Conservation (phyloP, 2,888 invertebrate genomes). For the Noctua pronuba region DNA sequence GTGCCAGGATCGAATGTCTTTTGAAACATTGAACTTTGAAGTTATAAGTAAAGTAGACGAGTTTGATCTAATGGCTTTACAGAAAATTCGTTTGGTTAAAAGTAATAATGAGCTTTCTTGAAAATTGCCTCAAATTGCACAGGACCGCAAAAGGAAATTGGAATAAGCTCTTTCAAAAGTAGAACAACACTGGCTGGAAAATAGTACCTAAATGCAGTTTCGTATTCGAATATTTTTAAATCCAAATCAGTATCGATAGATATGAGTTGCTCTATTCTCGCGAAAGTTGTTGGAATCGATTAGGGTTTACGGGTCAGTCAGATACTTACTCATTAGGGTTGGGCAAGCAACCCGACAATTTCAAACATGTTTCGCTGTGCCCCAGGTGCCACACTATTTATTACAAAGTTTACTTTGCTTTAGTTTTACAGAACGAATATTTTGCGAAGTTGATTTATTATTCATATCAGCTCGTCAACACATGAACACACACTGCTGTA, state of each 20-base stretch:
- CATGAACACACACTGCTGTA: neutral
- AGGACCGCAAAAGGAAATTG: neutral
- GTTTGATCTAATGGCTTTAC: neutral
- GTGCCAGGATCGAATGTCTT: slow-evolving; percentile 7
- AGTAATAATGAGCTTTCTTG: neutral
- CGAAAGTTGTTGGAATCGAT: slow-evolving; percentile 55
- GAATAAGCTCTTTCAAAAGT: neutral
- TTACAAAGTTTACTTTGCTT: slow-evolving; percentile 48
- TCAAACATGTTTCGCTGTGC: slow-evolving; percentile 33
- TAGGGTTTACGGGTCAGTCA: slow-evolving; percentile 56
- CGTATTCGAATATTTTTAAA: slow-evolving; percentile 43
- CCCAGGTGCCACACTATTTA: slow-evolving; percentile 43
- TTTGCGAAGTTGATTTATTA: slow-evolving; percentile 34
- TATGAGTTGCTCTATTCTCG: slow-evolving; percentile 23
- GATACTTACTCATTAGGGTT: slow-evolving; percentile 62
- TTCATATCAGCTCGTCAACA: slow-evolving; percentile 22
- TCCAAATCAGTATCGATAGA: slow-evolving; percentile 21
- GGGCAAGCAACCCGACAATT: slow-evolving; percentile 40
- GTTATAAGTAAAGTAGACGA: neutral
- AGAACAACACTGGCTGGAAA: slow-evolving; percentile 12
- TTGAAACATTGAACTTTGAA: slow-evolving; percentile 8
- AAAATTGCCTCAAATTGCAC: slow-evolving; percentile 5
- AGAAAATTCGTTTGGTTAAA: neutral
- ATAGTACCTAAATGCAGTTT: neutral
- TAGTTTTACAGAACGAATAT: slow-evolving; percentile 32